These are phyloP conservation scores for Pseudocheirus occidentalis DNA, from an alignment of 2,797 vertebrate species.

Conservation along the genomic window DNA sequence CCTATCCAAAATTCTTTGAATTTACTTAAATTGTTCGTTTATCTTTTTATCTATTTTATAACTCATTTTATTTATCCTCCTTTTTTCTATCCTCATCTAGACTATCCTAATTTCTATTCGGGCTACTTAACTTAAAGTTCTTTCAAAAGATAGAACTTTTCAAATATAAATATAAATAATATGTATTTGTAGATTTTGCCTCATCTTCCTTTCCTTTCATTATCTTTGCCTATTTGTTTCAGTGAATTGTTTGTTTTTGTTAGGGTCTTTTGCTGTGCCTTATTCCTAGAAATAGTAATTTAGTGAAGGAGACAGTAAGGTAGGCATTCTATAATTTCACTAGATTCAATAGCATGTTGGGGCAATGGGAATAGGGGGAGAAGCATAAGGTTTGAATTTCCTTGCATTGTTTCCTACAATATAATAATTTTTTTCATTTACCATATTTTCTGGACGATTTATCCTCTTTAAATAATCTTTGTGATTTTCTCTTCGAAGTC, in stretches of 20 bases:
- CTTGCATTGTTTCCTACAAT: neutral
- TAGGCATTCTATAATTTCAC: neutral
- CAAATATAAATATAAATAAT: neutral
- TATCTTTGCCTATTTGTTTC: neutral
- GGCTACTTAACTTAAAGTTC: neutral
- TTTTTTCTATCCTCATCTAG: neutral
- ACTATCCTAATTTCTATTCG: neutral
- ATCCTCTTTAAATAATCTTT: neutral
- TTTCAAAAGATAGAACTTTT: neutral
- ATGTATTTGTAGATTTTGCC: neutral
- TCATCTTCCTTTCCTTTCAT: neutral
- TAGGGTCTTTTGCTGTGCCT: neutral
- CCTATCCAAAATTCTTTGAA: neutral
- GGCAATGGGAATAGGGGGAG: neutral
- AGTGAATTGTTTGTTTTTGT: neutral
- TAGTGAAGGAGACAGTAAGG: neutral
- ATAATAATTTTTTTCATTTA: neutral
- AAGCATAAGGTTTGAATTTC: neutral
- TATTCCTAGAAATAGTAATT: neutral
- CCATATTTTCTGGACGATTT: neutral
- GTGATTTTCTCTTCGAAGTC: neutral
- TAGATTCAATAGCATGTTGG: neutral
- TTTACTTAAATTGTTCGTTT: neutral
- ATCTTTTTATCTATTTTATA: neutral
- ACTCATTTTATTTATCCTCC: neutral